Evolutionary conservation across 2,888 invertebrate genomes (phyloP), one percentile per base, ranked within the genome.

Genomic region (Philonicus albiceps): DNA sequence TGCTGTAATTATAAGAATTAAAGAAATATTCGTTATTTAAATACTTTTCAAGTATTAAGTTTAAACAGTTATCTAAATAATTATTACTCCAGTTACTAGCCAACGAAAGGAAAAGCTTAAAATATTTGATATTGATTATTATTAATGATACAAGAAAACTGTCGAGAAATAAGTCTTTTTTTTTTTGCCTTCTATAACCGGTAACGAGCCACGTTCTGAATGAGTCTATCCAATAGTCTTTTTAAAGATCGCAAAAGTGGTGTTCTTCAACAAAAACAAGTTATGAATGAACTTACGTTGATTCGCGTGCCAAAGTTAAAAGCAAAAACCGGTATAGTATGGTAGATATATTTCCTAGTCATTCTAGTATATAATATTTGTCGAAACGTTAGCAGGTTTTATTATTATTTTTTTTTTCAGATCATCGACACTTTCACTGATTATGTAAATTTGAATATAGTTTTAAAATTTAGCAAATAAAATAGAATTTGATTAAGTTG

Each of bases 1-100:
- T 93, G 93, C 94, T 96, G 90, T 0, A 91, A 90, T 53, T 30
- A 87, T 86, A 72, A 16, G 0, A 3, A 87, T 19, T 87, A 37
- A 75, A 86, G 84, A 86, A 40, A 19, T 75, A 22, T 16, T 30
- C 0, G 40, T 43, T 40, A 40, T 13, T 43, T n/a, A 19, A 53
- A 53, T 19, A 53, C 8, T 37, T 37, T 53, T 19, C 5, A 19
- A 7, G 19, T 11, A n/a, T 53, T 19, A 53, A n/a, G 5, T 53
- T 19, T 19, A 19, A 53, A 11, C 11, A 40, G 13, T 43, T 1
- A 43, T 49, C 5, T 49, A 49, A n/a, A 6, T n/a, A 2, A 49
- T 11, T 49, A 49, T n/a, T n/a, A n/a, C 16, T 49, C 6, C 49
- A 49, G 2, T 49, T 19, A 49, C 19, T n/a, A 19, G 1, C n/a